A percentile compares a stretch with the other conserved stretches of the same genome.
Evolutionary conservation across 2,797 vertebrate genomes (phyloP).

Genomic region (Betta splendens): DNA sequence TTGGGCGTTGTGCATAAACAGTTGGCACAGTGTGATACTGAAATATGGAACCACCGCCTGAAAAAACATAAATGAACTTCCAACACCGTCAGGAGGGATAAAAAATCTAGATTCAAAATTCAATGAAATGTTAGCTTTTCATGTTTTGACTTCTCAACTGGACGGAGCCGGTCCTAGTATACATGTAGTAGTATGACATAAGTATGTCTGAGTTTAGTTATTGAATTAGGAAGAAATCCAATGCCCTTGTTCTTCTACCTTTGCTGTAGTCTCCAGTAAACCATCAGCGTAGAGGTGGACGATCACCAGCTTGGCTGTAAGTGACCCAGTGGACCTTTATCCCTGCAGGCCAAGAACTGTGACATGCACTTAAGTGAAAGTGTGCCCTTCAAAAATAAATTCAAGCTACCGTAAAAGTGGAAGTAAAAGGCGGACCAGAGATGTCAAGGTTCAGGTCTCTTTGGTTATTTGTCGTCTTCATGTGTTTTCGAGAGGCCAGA

Average conservation of each 20-base stretch:
- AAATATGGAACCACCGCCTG: neutral
- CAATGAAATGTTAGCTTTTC: neutral
- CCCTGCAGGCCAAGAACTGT: constrained; percentile 25
- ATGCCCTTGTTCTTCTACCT: too few species aligned
- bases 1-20: too few species aligned
- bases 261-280: neutral
- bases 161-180: too few species aligned
- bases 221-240: too few species aligned
- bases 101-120: neutral
- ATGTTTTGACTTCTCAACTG: too few species aligned
- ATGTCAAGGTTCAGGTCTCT: constrained; percentile 22
- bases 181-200: too few species aligned
- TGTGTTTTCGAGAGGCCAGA: too few species aligned
- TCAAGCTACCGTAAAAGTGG: constrained; percentile 40
- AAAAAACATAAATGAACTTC: neutral
- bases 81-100: neutral
- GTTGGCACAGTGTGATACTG: neutral
- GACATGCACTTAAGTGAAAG: constrained; percentile 52
- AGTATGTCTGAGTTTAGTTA: too few species aligned
- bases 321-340: constrained; percentile 26
- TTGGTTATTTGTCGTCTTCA: constrained; percentile 17
- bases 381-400: constrained; percentile 48
- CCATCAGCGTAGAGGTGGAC: neutral
- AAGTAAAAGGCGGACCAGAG: constrained; percentile 7
- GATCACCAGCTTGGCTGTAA: constrained; percentile 4